A percentile compares a stretch with the other conserved stretches of the same genome.
These are phyloP conservation scores for Lacerta bilineata DNA, from an alignment of 2,797 vertebrate genomes.

Conservation along the genomic window DNA sequence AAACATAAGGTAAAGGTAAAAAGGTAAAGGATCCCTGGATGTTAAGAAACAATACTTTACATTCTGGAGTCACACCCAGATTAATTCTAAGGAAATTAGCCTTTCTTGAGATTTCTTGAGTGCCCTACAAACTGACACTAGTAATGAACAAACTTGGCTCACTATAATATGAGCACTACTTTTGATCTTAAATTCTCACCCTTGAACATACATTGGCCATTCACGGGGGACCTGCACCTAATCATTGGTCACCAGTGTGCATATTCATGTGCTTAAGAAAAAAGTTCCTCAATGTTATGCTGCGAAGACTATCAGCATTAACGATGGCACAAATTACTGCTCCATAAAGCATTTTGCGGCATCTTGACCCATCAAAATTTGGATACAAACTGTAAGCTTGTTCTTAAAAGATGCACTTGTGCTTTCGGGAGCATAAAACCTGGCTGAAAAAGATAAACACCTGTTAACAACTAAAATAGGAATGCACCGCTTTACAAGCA, in stretches of 20 bases:
- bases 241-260: not conserved
- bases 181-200: not conserved
- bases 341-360: not conserved
- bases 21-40: too few species aligned
- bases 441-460: slow-evolving; percentile 56
- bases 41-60: not conserved
- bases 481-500: slow-evolving; percentile 1
- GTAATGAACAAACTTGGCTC: too few species aligned
- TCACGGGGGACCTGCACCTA: not conserved
- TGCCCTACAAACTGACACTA: not conserved
- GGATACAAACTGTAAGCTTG: slow-evolving; percentile 49
- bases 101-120: too few species aligned
- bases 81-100: not conserved
- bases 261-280: not conserved
- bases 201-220: not conserved
- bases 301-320: slow-evolving; percentile 33
- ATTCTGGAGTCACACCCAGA: not conserved
- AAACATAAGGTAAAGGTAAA: not conserved
- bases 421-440: slow-evolving; percentile 30
- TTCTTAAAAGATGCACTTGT: not conserved
- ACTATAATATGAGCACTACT: not conserved
- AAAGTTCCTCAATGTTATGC: too few species aligned
- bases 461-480: slow-evolving; percentile 15
- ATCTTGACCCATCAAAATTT: slow-evolving; percentile 42
- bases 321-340: slow-evolving; percentile 18